Conservation (phyloP, 1,140 invertebrate species). For the Caenorhabditis tropicalis region DNA sequence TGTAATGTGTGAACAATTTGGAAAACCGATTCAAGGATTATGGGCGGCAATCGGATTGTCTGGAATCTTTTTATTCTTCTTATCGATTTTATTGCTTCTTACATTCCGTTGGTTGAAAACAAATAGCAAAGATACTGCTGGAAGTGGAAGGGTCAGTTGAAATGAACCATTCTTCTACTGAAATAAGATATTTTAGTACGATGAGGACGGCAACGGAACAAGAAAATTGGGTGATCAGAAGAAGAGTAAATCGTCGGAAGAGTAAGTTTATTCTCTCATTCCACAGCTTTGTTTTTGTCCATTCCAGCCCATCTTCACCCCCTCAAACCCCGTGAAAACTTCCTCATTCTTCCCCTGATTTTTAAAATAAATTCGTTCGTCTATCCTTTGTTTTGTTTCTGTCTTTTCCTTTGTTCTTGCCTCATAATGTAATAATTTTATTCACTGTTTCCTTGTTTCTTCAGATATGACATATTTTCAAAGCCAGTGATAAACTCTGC, state of each 20-base stretch:
- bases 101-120: constrained; percentile 12
- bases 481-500: not conserved
- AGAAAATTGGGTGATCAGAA: not conserved
- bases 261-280: not conserved
- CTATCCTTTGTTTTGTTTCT: not conserved
- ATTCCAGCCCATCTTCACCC: not conserved
- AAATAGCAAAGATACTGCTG: not conserved
- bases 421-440: not conserved
- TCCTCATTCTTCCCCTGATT: not conserved
- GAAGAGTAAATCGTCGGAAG: not conserved
- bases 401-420: not conserved
- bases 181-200: not conserved
- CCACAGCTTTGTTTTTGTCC: not conserved
- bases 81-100: constrained; percentile 2
- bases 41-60: constrained; percentile 15
- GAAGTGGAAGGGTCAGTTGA: not conserved
- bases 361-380: not conserved
- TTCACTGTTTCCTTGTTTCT: not conserved
- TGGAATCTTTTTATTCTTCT: constrained; percentile 17
- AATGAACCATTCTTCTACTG: not conserved
- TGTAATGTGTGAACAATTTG: constrained; percentile 26
- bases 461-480: not conserved
- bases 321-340: not conserved
- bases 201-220: not conserved
- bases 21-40: constrained; percentile 19